These are phyloP conservation scores for Aproaerema taeniolella DNA, from an alignment of 2,888 invertebrate genomes.

Conservation along the genomic window DNA sequence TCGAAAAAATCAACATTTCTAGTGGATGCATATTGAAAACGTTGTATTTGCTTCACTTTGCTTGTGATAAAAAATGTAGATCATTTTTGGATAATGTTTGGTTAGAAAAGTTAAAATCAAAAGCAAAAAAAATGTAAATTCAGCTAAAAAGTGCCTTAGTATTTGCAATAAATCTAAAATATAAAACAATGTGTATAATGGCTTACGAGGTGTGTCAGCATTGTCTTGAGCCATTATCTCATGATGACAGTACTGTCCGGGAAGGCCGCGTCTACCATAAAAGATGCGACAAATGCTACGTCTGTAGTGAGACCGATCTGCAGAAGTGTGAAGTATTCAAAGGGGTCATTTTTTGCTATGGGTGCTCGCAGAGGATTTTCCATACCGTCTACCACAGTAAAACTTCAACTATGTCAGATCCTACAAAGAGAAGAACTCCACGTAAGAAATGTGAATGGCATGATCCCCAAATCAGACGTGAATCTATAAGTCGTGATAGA, in stretches of 20 bases:
- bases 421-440: not conserved
- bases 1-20: no score
- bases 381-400: constrained; percentile 38
- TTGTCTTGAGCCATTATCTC: constrained; percentile 36
- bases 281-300: constrained; percentile 52
- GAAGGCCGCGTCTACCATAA: constrained; percentile 52
- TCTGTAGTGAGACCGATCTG: constrained; percentile 56
- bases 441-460: no score
- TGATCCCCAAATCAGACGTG: not conserved
- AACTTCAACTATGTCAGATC: constrained; percentile 11
- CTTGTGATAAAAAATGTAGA: no score
- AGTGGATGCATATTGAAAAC: no score
- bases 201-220: constrained; percentile 53
- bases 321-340: constrained; percentile 51
- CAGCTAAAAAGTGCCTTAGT: not conserved
- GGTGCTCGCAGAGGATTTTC: constrained; percentile 56
- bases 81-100: no score
- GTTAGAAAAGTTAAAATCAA: not conserved
- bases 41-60: no score
- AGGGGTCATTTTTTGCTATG: constrained; percentile 56
- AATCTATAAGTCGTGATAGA: no score
- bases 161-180: not conserved
- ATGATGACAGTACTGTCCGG: constrained; percentile 25
- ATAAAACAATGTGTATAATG: constrained; percentile 2
- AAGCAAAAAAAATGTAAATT: not conserved